These are phyloP conservation scores for Maconellicoccus hirsutus DNA, from an alignment of 1,140 invertebrate genomes.

Conservation along the genomic window DNA sequence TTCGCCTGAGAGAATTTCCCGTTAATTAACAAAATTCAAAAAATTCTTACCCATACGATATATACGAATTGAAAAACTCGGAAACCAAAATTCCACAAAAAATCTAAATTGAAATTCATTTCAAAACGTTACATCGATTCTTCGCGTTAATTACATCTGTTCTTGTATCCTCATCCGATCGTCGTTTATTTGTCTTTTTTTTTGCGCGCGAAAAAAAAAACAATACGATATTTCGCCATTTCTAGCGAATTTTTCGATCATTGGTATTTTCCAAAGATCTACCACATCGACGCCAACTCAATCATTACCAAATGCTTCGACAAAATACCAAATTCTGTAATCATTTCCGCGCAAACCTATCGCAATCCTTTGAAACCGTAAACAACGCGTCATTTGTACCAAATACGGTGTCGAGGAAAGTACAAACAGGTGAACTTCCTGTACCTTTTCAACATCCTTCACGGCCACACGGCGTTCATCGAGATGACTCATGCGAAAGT, in stretches of 20 bases:
- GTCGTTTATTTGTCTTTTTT: too few relatives aligned
- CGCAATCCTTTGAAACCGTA: neutral
- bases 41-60: neutral
- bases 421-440: too few relatives aligned
- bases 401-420: neutral
- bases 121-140: neutral
- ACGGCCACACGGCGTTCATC: too few relatives aligned
- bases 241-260: neutral
- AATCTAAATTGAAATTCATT: neutral
- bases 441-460: too few relatives aligned
- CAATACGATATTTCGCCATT: neutral
- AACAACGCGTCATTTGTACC: neutral
- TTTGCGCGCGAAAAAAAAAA: too few relatives aligned
- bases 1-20: too few relatives aligned
- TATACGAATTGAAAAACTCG: neutral
- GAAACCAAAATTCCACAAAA: neutral
- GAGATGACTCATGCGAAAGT: too few relatives aligned
- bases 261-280: neutral
- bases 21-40: too few relatives aligned
- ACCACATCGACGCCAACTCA: neutral
- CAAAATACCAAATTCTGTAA: neutral
- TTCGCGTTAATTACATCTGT: too few relatives aligned
- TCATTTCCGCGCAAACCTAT: neutral
- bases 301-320: neutral
- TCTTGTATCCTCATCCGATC: too few relatives aligned